A percentile compares a stretch with the other conserved stretches of the same genome.
Evolutionary conservation across 2,113 vertebrate species (phyloP).

Genomic region (Vicugna pacos): DNA sequence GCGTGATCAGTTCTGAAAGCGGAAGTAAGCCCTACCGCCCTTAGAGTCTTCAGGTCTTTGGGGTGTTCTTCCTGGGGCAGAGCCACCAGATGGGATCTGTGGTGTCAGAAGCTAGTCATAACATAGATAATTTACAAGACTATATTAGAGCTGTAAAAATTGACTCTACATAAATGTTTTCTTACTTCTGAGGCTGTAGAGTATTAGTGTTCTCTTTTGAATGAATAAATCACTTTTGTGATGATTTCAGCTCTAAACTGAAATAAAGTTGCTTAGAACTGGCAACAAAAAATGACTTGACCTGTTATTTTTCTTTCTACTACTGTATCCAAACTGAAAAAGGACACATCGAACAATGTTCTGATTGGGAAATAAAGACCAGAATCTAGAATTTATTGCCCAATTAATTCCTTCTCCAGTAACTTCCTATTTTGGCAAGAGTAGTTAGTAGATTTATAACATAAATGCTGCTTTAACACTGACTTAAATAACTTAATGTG

Average conservation of each 20-base stretch:
- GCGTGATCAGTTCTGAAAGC: neutral
- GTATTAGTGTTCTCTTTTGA: neutral
- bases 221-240: neutral
- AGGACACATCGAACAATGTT: neutral
- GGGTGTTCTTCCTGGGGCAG: neutral
- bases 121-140: neutral
- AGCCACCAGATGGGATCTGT: neutral
- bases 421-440: neutral
- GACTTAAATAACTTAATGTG: slow-evolving; percentile 36
- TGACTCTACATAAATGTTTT: neutral
- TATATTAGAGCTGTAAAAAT: neutral
- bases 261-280: slow-evolving; percentile 53
- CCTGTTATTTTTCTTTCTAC: neutral
- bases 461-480: neutral
- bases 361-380: neutral
- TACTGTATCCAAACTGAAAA: neutral
- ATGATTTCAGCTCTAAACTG: neutral
- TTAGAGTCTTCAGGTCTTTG: neutral
- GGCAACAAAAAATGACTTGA: slow-evolving; percentile 45
- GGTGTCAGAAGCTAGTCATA: neutral
- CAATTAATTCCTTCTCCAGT: neutral
- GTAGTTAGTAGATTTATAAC: neutral
- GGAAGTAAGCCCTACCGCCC: neutral
- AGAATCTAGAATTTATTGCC: slow-evolving; percentile 33
- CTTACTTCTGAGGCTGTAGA: neutral